phyloP scores from a whole-genome alignment of 2,888 invertebrate genomes.

The Oxyteleia sp. region DNA sequence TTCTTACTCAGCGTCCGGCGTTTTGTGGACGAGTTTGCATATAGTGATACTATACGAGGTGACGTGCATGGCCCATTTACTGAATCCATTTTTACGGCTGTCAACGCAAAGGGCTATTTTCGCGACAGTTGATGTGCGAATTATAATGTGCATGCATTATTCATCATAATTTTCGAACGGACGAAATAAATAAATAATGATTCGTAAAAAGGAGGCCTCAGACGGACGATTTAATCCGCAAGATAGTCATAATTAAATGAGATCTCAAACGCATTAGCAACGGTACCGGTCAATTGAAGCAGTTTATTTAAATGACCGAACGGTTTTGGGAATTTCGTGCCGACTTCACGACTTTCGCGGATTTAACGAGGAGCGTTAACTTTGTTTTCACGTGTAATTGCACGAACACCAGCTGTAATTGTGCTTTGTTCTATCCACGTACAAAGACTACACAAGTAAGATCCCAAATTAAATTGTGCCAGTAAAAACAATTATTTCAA shows the following conservation, averaged over 20 bases:
- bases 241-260: constrained; percentile 40
- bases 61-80: constrained; percentile 70
- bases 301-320: constrained; percentile 14
- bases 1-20: constrained; percentile 50
- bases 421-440: constrained; percentile 36
- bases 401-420: neutral
- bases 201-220: constrained; percentile 32
- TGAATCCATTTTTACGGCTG: constrained; percentile 69
- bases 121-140: constrained; percentile 53
- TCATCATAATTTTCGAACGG: constrained; percentile 46
- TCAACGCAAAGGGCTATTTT: constrained; percentile 61
- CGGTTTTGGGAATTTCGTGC: neutral
- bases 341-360: constrained; percentile 7
- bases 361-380: constrained; percentile 6
- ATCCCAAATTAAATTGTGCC: constrained; percentile 24
- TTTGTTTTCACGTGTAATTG: constrained; percentile 6
- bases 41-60: constrained; percentile 49
- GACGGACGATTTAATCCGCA: constrained; percentile 1
- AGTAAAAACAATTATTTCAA: constrained; percentile 45
- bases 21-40: constrained; percentile 66
- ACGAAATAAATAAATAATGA: constrained; percentile 52
- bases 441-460: constrained; percentile 12
- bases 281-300: neutral
- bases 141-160: constrained; percentile 66
- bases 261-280: constrained; percentile 20